These are phyloP conservation scores for Helicoverpa zea DNA, from an alignment of 1,140 invertebrate species.

Conservation along the genomic window DNA sequence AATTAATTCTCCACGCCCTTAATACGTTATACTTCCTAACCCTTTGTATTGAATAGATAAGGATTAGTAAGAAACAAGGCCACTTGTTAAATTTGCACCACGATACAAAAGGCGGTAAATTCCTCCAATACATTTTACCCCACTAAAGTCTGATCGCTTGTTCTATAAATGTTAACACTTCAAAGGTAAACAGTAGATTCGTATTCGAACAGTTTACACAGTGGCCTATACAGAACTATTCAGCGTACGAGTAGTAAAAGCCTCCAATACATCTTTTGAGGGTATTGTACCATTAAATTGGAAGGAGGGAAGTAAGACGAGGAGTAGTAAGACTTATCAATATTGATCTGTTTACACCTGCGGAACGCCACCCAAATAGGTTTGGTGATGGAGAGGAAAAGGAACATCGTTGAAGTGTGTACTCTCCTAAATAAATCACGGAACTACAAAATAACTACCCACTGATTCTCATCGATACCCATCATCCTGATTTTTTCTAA, in stretches of 20 bases:
- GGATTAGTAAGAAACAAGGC: not conserved
- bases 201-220: constrained; percentile 12
- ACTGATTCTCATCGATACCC: too few species aligned
- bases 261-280: constrained; percentile 1
- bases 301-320: constrained; percentile 4
- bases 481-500: too few species aligned
- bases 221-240: constrained; percentile 38
- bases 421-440: too few species aligned
- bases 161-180: constrained; percentile 23
- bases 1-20: too few species aligned
- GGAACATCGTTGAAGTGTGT: not conserved
- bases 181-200: constrained; percentile 18
- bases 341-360: constrained; percentile 32
- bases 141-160: not conserved
- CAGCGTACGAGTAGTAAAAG: constrained; percentile 9
- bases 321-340: constrained; percentile 32
- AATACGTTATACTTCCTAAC: not conserved
- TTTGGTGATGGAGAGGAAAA: not conserved
- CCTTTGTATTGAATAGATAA: not conserved
- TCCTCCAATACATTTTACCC: not conserved
- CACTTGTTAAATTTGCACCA: not conserved
- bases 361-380: not conserved
- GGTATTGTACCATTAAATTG: constrained; percentile 42
- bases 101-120: not conserved
- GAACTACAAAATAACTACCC: too few species aligned